Percentiles rank a stretch among this genome's conserved stretches.
phyloP scores from a whole-genome alignment of 2,113 vertebrate genomes.

The Calidris pygmaea region DNA sequence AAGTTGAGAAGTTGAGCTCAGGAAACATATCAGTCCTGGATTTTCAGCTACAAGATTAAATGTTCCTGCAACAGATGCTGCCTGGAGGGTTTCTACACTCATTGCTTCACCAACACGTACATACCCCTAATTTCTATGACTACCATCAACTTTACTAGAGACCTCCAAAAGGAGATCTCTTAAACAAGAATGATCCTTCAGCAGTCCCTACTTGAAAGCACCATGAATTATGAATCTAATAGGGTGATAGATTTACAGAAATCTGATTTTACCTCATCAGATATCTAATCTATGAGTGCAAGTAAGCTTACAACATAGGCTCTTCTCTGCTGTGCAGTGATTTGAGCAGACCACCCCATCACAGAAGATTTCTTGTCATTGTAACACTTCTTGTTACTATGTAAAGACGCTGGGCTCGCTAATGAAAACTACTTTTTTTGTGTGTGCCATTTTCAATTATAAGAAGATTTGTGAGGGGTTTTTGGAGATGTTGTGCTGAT shows the following conservation, averaged over 20 bases:
- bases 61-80: background rate
- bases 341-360: slow-evolving; percentile 1
- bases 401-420: slow-evolving; percentile 38
- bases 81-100: background rate
- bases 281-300: background rate
- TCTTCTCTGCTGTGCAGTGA: background rate
- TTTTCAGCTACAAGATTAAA: background rate
- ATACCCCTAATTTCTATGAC: background rate
- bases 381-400: slow-evolving; percentile 61
- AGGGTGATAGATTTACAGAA: background rate
- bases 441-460: slow-evolving; percentile 72
- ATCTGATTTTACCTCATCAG: background rate
- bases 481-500: slow-evolving; percentile 37
- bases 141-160: background rate
- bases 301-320: background rate
- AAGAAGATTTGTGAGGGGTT: slow-evolving; percentile 73
- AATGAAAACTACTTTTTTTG: slow-evolving; percentile 9
- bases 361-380: slow-evolving; percentile 12
- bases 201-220: background rate
- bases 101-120: background rate
- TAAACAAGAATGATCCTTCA: background rate
- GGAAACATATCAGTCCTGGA: background rate
- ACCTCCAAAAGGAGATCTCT: background rate
- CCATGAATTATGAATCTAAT: background rate
- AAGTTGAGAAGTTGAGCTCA: background rate